Percentiles rank a stretch among this genome's conserved stretches.
Conservation (phyloP, 2,113 vertebrate genomes). For the Sprattus sprattus region DNA sequence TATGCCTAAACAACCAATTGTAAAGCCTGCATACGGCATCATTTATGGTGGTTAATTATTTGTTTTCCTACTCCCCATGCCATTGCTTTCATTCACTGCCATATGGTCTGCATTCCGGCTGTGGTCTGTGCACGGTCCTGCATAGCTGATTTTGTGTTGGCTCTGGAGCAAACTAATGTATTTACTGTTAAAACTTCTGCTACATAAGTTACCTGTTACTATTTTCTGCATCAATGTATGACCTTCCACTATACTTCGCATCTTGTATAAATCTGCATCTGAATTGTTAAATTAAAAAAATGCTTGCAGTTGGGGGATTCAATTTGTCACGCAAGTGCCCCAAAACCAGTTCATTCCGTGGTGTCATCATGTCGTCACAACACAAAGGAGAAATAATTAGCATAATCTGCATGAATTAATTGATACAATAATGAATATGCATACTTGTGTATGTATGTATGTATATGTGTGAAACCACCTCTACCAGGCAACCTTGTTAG, state of each 20-base stretch:
- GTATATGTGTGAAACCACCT: background rate
- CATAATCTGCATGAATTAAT: background rate
- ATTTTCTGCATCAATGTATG: background rate
- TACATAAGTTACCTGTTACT: background rate
- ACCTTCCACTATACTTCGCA: background rate
- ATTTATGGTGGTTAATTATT: background rate
- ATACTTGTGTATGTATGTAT: background rate
- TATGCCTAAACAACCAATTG: background rate
- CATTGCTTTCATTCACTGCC: background rate
- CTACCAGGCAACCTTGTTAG: conserved; percentile 45
- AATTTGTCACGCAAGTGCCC: background rate
- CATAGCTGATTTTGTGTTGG: background rate
- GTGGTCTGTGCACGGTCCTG: background rate
- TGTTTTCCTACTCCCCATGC: background rate
- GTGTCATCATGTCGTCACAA: background rate
- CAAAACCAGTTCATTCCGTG: background rate
- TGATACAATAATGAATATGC: background rate
- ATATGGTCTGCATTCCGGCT: background rate
- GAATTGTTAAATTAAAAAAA: background rate
- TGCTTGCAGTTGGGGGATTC: background rate
- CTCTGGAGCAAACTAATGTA: background rate
- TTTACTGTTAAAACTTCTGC: background rate
- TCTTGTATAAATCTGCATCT: background rate
- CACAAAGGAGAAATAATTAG: background rate
- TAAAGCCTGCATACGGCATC: background rate